Evolutionary conservation across 2,113 vertebrate species (phyloP).

Genomic region (Epinephelus moara): DNA sequence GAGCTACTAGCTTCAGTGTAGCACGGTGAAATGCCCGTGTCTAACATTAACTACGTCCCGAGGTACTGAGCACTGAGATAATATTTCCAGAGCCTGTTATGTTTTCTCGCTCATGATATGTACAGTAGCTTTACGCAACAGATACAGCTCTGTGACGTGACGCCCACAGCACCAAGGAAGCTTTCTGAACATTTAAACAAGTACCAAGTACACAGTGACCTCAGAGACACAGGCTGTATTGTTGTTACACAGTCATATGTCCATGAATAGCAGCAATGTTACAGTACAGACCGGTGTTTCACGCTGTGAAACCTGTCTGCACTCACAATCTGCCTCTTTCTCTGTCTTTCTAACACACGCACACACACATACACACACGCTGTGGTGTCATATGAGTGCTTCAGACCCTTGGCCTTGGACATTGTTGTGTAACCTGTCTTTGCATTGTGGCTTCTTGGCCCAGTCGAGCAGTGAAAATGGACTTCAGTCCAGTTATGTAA

Average conservation of each 20-base stretch:
- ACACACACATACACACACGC: conserved; percentile 18
- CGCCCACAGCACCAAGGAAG: not conserved
- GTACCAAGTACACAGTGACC: conserved; percentile 75
- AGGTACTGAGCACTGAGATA: not conserved
- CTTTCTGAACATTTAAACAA: conserved; percentile 13
- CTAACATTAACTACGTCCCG: not conserved
- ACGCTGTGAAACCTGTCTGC: conserved; percentile 47
- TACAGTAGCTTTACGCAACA: not conserved
- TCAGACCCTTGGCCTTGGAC: conserved; percentile 60
- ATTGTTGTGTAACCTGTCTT: conserved; percentile 74
- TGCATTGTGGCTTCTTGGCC: conserved; percentile 51
- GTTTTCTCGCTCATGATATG: not conserved
- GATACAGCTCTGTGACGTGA: not conserved
- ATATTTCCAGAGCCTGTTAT: not conserved
- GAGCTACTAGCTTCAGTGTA: not conserved
- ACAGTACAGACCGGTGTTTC: conserved; percentile 56
- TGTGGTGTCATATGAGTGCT: conserved; percentile 48
- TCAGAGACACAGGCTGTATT: conserved; percentile 76
- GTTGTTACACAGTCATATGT: conserved; percentile 74
- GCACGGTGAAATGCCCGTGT: not conserved
- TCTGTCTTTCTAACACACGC: not conserved
- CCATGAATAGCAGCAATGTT: conserved; percentile 64
- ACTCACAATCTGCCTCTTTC: conserved; percentile 48
- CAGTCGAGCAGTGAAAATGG: conserved; percentile 50
- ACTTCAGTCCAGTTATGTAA: conserved; percentile 72